phyloP scores from a whole-genome alignment of 30 jellyfish, hydroid and myxozoan species.

The Hydractinia symbiolongicarpus region DNA sequence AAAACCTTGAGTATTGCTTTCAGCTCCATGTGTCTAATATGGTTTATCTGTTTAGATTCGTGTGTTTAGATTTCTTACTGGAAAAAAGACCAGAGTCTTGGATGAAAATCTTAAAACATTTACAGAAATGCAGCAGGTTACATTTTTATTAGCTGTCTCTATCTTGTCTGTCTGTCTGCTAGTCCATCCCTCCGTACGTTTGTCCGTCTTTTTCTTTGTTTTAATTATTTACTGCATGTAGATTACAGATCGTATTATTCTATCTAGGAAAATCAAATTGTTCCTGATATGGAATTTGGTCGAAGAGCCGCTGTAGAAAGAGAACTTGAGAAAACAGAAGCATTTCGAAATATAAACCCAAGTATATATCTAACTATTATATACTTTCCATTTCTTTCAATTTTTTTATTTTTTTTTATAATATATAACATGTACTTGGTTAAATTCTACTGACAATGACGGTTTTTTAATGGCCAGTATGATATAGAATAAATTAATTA shows the following conservation, averaged over 20 bases:
- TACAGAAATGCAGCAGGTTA: constrained; percentile 90
- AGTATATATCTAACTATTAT: constrained; percentile 32
- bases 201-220: background rate
- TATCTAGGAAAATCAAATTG: constrained; percentile 48
- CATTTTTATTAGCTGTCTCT: background rate
- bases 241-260: background rate
- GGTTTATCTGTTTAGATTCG: constrained; percentile 26
- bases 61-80: constrained; percentile 94
- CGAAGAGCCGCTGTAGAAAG: constrained; percentile 88
- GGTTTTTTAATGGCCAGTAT: too few species aligned
- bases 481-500: too few species aligned
- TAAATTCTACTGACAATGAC: too few species aligned
- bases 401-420: too few species aligned
- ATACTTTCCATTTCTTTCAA: background rate
- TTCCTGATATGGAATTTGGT: constrained; percentile 96
- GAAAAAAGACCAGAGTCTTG: constrained; percentile 81
- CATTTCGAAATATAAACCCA: constrained; percentile 67
- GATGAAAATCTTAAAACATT: constrained; percentile 75
- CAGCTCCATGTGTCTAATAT: background rate
- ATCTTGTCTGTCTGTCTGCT: background rate
- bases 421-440: too few species aligned
- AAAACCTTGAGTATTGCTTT: background rate
- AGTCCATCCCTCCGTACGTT: background rate
- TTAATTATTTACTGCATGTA: background rate
- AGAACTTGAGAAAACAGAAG: constrained; percentile 81